A percentile compares a stretch with the other conserved stretches of the same genome.
Conservation (phyloP, 2,888 invertebrate species). For the Aporophyla nigra region DNA sequence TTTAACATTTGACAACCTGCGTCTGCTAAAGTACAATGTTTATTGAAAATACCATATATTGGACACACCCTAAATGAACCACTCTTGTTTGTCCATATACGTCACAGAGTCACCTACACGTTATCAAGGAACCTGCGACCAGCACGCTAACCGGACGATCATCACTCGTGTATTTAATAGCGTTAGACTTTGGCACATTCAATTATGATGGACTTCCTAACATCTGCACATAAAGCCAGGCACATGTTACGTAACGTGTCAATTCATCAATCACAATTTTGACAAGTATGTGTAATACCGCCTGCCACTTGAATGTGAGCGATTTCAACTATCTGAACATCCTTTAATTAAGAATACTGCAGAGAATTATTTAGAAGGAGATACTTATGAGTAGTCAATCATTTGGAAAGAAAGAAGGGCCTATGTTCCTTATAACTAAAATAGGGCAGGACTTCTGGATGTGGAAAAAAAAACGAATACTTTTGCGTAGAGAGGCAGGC, state of each 20-base stretch:
- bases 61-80: constrained; percentile 38
- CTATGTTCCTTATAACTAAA: not conserved
- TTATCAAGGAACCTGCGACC: constrained; percentile 18
- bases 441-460: not conserved
- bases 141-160: constrained; percentile 26
- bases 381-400: not conserved
- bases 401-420: not conserved
- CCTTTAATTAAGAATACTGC: not conserved
- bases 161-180: constrained; percentile 38
- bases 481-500: not conserved
- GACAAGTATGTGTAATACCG: constrained; percentile 18
- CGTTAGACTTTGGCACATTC: constrained; percentile 38
- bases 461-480: not conserved
- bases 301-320: not conserved
- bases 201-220: constrained; percentile 49
- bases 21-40: constrained; percentile 3
- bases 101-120: constrained; percentile 15
- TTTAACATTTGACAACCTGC: not conserved
- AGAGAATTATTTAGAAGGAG: not conserved
- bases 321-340: constrained; percentile 1
- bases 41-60: constrained; percentile 19
- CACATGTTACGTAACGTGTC: constrained; percentile 21
- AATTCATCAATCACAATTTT: constrained; percentile 32
- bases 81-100: constrained; percentile 8
- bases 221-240: constrained; percentile 16